Conservation (phyloP, 2,113 vertebrate species). For the Petromus typicus region DNA sequence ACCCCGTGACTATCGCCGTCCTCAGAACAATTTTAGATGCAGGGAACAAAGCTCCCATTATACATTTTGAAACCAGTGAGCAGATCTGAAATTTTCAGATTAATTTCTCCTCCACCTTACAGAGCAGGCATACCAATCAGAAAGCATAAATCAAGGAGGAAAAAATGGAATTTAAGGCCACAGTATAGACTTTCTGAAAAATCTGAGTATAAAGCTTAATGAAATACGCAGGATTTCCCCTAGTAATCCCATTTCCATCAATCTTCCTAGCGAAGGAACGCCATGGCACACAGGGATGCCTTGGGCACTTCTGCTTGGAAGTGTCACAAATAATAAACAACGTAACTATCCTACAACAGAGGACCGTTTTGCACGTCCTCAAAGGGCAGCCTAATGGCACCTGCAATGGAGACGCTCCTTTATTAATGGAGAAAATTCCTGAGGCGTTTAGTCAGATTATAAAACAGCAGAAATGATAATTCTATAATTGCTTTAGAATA, state of each 20-base stretch:
- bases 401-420: neutral
- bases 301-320: neutral
- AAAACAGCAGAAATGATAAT: neutral
- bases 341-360: neutral
- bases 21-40: neutral
- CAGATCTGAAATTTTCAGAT: neutral
- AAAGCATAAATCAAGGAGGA: neutral
- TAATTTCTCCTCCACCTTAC: neutral
- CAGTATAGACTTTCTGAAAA: neutral
- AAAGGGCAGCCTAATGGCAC: neutral
- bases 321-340: neutral
- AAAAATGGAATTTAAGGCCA: neutral
- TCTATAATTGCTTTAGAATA: neutral
- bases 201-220: neutral
- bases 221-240: neutral
- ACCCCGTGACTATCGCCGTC: neutral
- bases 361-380: neutral
- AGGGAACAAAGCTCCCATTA: neutral
- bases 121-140: neutral
- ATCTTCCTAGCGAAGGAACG: neutral
- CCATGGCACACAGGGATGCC: neutral
- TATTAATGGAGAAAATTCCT: neutral
- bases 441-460: neutral
- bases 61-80: neutral
- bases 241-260: neutral